Base-by-base conservation (phyloP, 1,140 invertebrate genomes). In the Coptotermes formosanus region DNA sequence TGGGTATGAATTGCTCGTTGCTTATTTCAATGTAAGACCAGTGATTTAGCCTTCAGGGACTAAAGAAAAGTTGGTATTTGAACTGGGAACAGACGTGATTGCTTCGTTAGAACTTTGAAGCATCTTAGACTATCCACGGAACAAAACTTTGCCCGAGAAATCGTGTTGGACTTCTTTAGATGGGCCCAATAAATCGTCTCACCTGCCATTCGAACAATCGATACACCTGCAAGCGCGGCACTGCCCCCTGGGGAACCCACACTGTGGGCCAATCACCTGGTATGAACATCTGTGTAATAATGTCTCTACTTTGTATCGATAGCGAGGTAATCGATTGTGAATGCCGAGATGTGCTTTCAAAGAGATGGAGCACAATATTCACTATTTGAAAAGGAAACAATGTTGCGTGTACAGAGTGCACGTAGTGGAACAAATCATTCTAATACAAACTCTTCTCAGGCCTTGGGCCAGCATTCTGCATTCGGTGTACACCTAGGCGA, bases 201-300 rank as follows among this genome's bases (percentile, higher is more conserved):
- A 75, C 64, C 64, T 75, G 25, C 64, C 64, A n/a, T 75, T 30
- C n/a, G 64, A 75, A 75, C 64, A 75, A 75, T 75, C 64, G 64
- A 75, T 75, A 75, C 7, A 30, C 64, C 64, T 75, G 9, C 64
- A 16, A 55, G 64, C n/a, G n/a, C n/a, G n/a, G 64, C 8, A 75
- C 25, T 11, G 64, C 64, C n/a, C 64, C n/a, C n/a, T n/a, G 64
- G 64, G 64, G 64, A 75, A 30, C n/a, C 25, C n/a, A 25, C 64
- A 30, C 64, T 4, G 52, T 19, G 14, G n/a, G n/a, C 64, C 64
- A 75, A n/a, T 30, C 64, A 75, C 64, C 25, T 75, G 64, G 8
- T 75, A 75, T 75, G 64, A 75, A 75, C 64, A 75, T 75, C 64
- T 75, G 64, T 75, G 64, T 75, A 75, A 75, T 75, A 75, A 75